A percentile compares a stretch with the other conserved stretches of the same genome.
phyloP scores from a whole-genome alignment of 2,888 invertebrate genomes.

The Doris montereyensis region DNA sequence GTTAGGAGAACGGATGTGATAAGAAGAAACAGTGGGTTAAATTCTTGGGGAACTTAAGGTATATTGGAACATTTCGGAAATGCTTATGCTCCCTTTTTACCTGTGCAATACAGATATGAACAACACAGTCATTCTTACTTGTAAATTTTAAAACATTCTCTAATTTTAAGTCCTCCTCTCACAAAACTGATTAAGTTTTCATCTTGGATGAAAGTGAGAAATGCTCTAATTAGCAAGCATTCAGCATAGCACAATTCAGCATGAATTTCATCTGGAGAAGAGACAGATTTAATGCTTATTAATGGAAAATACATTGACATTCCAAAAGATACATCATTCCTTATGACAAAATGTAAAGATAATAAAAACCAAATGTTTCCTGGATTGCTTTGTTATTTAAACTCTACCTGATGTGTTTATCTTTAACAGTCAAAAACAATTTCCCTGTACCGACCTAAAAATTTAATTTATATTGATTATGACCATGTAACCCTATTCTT shows the following conservation, averaged over 20 bases:
- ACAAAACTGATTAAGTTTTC: conserved; percentile 94
- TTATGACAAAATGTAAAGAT: no score
- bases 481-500: no score
- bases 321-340: not conserved
- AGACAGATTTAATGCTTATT: not conserved
- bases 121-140: no score
- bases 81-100: no score
- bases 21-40: no score
- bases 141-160: conserved; percentile 91
- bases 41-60: no score
- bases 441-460: no score
- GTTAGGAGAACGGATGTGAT: no score
- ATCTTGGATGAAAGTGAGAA: conserved; percentile 94
- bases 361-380: no score
- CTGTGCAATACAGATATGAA: no score
- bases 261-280: conserved; percentile 82
- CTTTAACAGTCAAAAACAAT: not conserved
- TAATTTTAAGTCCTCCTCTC: conserved; percentile 92
- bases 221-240: conserved; percentile 87
- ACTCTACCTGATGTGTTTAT: not conserved
- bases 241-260: conserved; percentile 97
- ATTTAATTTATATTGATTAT: no score
- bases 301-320: not conserved
- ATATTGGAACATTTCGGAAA: no score
- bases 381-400: not conserved